A percentile compares a stretch with the other conserved stretches of the same genome.
These are phyloP conservation scores for Gymnarchus niloticus DNA, from an alignment of 2,113 vertebrate species.

Conservation along the genomic window DNA sequence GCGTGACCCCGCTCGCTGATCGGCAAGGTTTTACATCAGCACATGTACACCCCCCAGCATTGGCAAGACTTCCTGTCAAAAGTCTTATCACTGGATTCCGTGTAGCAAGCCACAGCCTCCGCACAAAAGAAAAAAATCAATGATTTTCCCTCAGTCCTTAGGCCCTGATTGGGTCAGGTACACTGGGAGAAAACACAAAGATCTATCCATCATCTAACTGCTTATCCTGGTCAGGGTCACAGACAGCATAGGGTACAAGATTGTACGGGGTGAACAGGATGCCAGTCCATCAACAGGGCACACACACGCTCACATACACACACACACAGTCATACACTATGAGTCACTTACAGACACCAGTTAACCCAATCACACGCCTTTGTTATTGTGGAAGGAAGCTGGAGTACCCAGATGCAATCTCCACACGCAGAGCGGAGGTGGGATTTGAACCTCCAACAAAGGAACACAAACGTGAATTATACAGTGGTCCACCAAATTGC, in stretches of 20 bases:
- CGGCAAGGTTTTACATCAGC: not conserved
- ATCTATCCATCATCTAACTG: not conserved
- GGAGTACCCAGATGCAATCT: too few relatives aligned
- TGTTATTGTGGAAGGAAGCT: too few relatives aligned
- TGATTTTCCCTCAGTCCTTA: conserved; percentile 29
- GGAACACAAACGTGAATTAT: too few relatives aligned
- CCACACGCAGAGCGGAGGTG: too few relatives aligned
- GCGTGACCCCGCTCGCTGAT: not conserved
- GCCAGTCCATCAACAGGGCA: not conserved
- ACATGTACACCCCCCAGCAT: conserved; percentile 27
- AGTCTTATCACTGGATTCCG: conserved; percentile 54
- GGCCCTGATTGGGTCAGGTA: conserved; percentile 33
- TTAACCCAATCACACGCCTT: too few relatives aligned
- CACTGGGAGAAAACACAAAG: conserved; percentile 32
- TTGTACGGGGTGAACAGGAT: not conserved
- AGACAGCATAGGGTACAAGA: too few relatives aligned
- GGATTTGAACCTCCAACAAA: too few relatives aligned
- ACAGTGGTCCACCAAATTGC: not conserved
- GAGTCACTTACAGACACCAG: too few relatives aligned
- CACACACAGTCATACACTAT: not conserved
- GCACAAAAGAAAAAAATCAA: conserved; percentile 43
- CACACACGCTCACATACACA: not conserved
- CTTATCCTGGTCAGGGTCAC: not conserved
- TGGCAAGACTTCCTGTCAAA: conserved; percentile 45
- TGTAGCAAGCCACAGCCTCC: conserved; percentile 45